Evolutionary conservation across 1,140 invertebrate species (phyloP).

Genomic region (Hermetia illucens): DNA sequence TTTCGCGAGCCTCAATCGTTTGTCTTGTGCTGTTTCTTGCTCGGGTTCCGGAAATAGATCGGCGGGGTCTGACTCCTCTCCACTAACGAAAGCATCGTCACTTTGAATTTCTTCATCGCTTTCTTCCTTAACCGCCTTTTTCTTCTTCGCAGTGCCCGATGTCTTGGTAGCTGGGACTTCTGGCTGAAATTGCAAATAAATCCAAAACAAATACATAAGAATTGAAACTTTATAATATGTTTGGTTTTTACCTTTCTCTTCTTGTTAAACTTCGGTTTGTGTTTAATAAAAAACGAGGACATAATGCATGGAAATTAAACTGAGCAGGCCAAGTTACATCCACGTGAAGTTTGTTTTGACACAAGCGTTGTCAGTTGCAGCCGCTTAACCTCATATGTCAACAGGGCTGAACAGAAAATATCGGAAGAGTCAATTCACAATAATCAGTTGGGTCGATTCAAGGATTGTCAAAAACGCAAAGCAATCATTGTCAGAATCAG

Average conservation of each 20-base stretch:
- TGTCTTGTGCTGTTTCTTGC: slow-evolving; percentile 77
- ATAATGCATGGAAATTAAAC: slow-evolving; percentile 9
- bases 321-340: too few relatives aligned
- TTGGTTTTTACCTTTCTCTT: slow-evolving; percentile 35
- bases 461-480: too few relatives aligned
- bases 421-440: too few relatives aligned
- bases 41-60: slow-evolving; percentile 45
- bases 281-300: slow-evolving; percentile 47
- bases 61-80: slow-evolving; percentile 34
- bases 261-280: slow-evolving; percentile 36
- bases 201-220: slow-evolving; percentile 1
- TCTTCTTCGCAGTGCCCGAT: slow-evolving; percentile 12
- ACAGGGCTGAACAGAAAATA: too few relatives aligned
- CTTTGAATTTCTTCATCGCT: slow-evolving; percentile 38
- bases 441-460: too few relatives aligned
- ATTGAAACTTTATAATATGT: background rate
- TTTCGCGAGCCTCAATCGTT: slow-evolving; percentile 75
- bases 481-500: too few relatives aligned
- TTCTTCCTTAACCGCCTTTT: slow-evolving; percentile 18
- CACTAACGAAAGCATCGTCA: slow-evolving; percentile 26
- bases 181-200: slow-evolving; percentile 26
- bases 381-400: too few relatives aligned
- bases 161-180: slow-evolving; percentile 10
- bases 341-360: too few relatives aligned
- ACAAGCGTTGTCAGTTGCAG: too few relatives aligned